A percentile compares a stretch with the other conserved stretches of the same genome.
These are phyloP conservation scores for Incurvaria masculella DNA, from an alignment of 2,888 invertebrate genomes.

Conservation along the genomic window DNA sequence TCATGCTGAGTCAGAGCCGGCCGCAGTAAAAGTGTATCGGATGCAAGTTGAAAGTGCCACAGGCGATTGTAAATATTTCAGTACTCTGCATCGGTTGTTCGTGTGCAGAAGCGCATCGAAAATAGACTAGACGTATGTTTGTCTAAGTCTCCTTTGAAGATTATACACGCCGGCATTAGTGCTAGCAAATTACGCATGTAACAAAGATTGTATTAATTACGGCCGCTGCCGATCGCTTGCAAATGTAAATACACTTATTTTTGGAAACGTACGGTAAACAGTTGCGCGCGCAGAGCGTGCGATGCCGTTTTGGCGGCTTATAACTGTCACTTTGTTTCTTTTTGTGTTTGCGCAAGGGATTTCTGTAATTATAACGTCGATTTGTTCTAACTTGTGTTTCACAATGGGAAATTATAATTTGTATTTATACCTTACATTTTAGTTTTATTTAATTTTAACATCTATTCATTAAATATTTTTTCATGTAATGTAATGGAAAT, in stretches of 20 bases:
- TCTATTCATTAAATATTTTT: too few relatives aligned
- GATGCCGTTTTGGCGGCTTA: slow-evolving; percentile 33
- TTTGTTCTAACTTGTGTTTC: not conserved
- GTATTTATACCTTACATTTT: too few relatives aligned
- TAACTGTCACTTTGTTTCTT: slow-evolving; percentile 41
- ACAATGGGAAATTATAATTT: too few relatives aligned
- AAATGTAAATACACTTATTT: slow-evolving; percentile 50
- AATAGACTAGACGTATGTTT: slow-evolving; percentile 57
- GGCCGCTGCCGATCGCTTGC: slow-evolving; percentile 43
- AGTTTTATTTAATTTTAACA: too few relatives aligned
- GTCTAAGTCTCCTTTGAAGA: slow-evolving; percentile 54
- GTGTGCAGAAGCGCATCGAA: slow-evolving; percentile 38
- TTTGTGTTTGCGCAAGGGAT: not conserved
- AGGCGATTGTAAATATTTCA: slow-evolving; percentile 56
- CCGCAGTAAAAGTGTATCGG: slow-evolving; percentile 51
- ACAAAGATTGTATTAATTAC: slow-evolving; percentile 59
- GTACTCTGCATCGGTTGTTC: slow-evolving; percentile 31
- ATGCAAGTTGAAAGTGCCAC: slow-evolving; percentile 53
- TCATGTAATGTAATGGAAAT: too few relatives aligned
- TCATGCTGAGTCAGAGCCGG: slow-evolving; percentile 22
- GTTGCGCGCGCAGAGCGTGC: slow-evolving; percentile 26
- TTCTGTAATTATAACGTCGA: not conserved
- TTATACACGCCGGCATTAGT: slow-evolving; percentile 55
- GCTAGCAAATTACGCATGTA: slow-evolving; percentile 56
- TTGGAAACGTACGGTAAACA: slow-evolving; percentile 31